These are phyloP conservation scores for Machimus atricapillus DNA, from an alignment of 2,888 invertebrate genomes.

Conservation along the genomic window DNA sequence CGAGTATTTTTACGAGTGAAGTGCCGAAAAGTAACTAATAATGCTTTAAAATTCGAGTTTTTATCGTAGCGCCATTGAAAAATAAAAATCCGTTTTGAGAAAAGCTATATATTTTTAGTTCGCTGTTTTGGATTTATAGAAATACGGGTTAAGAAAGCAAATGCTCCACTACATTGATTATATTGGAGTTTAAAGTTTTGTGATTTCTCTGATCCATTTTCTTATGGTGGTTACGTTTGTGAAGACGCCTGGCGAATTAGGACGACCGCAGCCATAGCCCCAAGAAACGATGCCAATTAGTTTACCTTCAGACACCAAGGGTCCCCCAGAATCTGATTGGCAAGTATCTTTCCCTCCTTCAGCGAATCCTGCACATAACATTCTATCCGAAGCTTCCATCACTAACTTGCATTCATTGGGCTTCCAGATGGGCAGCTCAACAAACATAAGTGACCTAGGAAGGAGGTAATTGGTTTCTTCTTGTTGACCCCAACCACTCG, in stretches of 20 bases:
- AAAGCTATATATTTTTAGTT: no score
- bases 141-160: neutral
- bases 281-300: conserved; percentile 14
- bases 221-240: neutral
- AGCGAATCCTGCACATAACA: conserved; percentile 20
- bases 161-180: neutral
- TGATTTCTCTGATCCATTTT: neutral
- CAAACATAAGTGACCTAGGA: neutral
- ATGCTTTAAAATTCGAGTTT: no score
- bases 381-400: conserved; percentile 1
- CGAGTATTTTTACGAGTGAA: no score
- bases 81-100: no score
- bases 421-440: neutral
- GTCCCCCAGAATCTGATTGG: conserved; percentile 29
- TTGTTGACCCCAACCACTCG: conserved; percentile 22
- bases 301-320: conserved; percentile 2
- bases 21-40: no score
- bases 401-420: neutral
- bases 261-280: conserved; percentile 16
- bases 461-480: neutral
- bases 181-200: neutral
- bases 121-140: neutral
- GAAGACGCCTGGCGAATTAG: conserved; percentile 20
- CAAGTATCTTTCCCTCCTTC: conserved; percentile 28
- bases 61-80: no score